A percentile compares a stretch with the other conserved stretches of the same genome.
Evolutionary conservation across 2,888 invertebrate genomes (phyloP).

Genomic region (Cheilosia variabilis): DNA sequence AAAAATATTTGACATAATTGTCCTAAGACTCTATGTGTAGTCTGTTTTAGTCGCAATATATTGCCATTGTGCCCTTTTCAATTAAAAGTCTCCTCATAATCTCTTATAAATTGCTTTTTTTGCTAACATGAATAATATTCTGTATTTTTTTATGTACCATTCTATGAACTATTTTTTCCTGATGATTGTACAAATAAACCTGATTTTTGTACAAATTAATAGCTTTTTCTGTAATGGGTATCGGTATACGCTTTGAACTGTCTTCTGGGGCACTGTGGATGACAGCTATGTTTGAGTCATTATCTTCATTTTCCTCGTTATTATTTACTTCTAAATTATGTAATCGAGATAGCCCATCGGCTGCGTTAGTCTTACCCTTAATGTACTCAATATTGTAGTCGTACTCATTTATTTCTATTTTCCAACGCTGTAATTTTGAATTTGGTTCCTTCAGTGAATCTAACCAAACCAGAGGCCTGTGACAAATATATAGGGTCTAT

Average conservation of each 20-base stretch:
- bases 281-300: not conserved
- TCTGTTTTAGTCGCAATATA: not conserved
- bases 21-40: not conserved
- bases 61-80: not conserved
- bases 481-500: too few species aligned
- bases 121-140: conserved; percentile 2
- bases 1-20: conserved; percentile 1
- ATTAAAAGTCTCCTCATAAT: not conserved
- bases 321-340: not conserved
- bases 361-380: conserved; percentile 67
- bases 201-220: not conserved
- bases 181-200: not conserved
- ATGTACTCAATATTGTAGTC: conserved; percentile 77
- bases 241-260: not conserved
- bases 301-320: not conserved
- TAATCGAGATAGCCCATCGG: conserved; percentile 76
- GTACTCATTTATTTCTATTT: conserved; percentile 78
- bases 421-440: conserved; percentile 80
- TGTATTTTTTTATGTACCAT: not conserved
- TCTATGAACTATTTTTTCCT: not conserved
- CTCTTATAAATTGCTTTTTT: not conserved
- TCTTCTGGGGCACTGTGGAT: conserved; percentile 4
- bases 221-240: conserved; percentile 1
- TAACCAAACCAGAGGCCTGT: conserved; percentile 80
- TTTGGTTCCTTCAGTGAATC: conserved; percentile 81